phyloP scores from a whole-genome alignment of 1,140 invertebrate genomes.

The Hormaphis cornu region DNA sequence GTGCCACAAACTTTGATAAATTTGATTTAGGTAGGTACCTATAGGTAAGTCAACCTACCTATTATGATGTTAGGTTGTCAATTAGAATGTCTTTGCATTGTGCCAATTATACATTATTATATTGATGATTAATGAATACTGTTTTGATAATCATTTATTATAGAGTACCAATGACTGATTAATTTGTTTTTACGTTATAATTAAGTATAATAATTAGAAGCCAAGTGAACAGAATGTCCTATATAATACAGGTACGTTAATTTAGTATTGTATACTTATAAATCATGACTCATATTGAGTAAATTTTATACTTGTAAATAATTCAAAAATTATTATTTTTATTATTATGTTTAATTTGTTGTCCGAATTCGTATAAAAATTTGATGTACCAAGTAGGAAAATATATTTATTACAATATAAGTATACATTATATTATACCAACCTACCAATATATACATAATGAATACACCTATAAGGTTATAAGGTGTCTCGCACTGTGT shows the following conservation, averaged over 20 bases:
- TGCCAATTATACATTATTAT: conserved; percentile 13
- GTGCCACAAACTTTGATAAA: no score
- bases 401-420: no score
- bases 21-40: no score
- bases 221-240: not conserved
- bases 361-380: not conserved
- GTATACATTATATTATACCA: no score
- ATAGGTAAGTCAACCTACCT: no score
- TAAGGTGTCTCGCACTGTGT: no score
- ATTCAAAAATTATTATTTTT: not conserved
- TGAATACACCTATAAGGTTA: no score
- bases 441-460: no score
- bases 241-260: not conserved
- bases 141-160: conserved; percentile 2
- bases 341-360: not conserved
- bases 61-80: not conserved
- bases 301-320: not conserved
- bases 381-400: not conserved
- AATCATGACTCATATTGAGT: conserved; percentile 5
- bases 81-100: not conserved
- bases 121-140: not conserved
- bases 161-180: not conserved
- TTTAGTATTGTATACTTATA: not conserved
- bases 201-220: not conserved
- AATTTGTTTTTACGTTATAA: conserved; percentile 1